Evolutionary conservation across 2,888 invertebrate species (phyloP), one percentile per base, ranked within the genome.

Genomic region (Cyclophora albipunctata): DNA sequence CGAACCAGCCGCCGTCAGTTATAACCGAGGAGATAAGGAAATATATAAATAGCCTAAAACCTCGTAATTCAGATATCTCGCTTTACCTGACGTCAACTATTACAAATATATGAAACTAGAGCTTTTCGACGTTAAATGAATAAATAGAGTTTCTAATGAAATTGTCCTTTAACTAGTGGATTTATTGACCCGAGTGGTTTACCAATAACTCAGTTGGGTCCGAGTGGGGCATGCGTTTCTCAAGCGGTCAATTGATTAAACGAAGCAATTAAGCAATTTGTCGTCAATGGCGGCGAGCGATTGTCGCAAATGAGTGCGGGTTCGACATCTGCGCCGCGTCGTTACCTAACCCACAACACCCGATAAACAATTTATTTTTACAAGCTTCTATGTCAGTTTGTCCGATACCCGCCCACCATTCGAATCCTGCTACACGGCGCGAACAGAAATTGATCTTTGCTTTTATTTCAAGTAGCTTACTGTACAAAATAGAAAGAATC

Each of bases 251-350:
- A 87, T 88, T 88, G 87, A 86, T 88, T 86, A 87, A 88, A 88
- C 86, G 84, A 82, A 85, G 80, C 87, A 87, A 88, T 88, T 88
- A 88, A 85, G 71, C 83, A 88, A 88, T 88, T 85, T 86, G 81
- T 72, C 80, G 67, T 78, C 81, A 81, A 81, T 77, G 79, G 76
- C 64, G 73, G 76, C 73, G 71, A 75, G 67, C 73, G 73, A 78
- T 78, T 79, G 82, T 84, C 84, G 84, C 85, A 83, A 84, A 84
- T 82, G 84, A 84, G 78, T 78, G 78, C 76, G 73, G 79, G 77
- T 75, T 77, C 71, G 72, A 73, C 77, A 76, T 77, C 75, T 77
- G 81, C 73, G 53, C 37, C 49, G 49, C 53, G 50, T 58, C 60
- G 50, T 53, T 53, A 50, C 47, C 44, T 48, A 42, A 43, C 45